These are phyloP conservation scores for Hydractinia echinata DNA, from an alignment of 30 jellyfish, hydroid and myxozoan species.

Conservation along the genomic window DNA sequence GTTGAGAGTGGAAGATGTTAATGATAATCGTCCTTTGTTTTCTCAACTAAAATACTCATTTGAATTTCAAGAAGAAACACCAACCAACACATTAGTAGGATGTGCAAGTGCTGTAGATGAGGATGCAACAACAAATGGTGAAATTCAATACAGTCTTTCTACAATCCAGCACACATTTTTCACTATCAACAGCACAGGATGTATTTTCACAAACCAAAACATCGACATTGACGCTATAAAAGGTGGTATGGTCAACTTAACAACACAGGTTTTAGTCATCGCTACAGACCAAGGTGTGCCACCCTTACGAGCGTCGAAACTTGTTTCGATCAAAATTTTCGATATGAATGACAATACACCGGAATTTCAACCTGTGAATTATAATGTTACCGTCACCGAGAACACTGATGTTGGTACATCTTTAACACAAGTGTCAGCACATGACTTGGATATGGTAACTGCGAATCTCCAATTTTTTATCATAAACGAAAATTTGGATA, in stretches of 20 bases:
- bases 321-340: conserved; percentile 28
- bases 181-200: background rate
- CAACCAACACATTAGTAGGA: background rate
- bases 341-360: conserved; percentile 75
- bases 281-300: conserved; percentile 70
- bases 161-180: conserved; percentile 37
- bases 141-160: conserved; percentile 34
- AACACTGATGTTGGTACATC: conserved; percentile 60
- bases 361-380: conserved; percentile 48
- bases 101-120: background rate
- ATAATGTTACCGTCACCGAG: conserved; percentile 48
- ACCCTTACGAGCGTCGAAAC: conserved; percentile 24
- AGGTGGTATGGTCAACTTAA: conserved; percentile 51
- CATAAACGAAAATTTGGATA: background rate
- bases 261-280: conserved; percentile 29
- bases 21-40: conserved; percentile 70
- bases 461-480: background rate
- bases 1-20: conserved; percentile 51
- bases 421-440: conserved; percentile 37
- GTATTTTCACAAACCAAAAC: background rate
- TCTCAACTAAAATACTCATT: conserved; percentile 42
- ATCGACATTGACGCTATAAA: conserved; percentile 30
- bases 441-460: conserved; percentile 56
- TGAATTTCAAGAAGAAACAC: conserved; percentile 35
- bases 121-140: conserved; percentile 5